phyloP scores from a whole-genome alignment of 1,140 invertebrate species.

The Dendrolimus kikuchii region DNA sequence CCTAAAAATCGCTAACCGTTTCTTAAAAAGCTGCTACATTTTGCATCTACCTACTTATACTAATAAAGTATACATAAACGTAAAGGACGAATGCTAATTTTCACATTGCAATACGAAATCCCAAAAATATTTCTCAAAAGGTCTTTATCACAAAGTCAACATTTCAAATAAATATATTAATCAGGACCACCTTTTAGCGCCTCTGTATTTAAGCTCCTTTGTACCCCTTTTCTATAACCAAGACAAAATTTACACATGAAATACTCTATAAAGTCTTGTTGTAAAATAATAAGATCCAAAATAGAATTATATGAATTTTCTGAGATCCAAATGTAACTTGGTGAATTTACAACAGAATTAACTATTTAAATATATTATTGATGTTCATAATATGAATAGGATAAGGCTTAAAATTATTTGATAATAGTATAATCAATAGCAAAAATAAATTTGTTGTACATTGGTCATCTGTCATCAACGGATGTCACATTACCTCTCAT shows the following conservation, averaged over 20 bases:
- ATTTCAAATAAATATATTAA: slow-evolving; percentile 30
- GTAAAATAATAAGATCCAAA: no score
- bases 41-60: slow-evolving; percentile 7
- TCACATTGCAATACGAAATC: slow-evolving; percentile 20
- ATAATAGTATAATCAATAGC: neutral
- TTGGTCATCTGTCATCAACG: slow-evolving; percentile 58
- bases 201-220: slow-evolving; percentile 50
- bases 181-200: slow-evolving; percentile 55
- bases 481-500: slow-evolving; percentile 53
- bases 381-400: no score
- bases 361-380: no score
- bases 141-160: slow-evolving; percentile 35
- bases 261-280: no score
- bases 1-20: slow-evolving; percentile 1
- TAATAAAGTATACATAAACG: slow-evolving; percentile 1
- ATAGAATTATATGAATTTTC: no score
- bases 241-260: slow-evolving; percentile 16
- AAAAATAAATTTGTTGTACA: neutral
- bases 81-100: slow-evolving; percentile 22
- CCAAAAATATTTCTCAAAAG: slow-evolving; percentile 15
- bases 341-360: no score
- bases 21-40: no score
- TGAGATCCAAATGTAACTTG: no score
- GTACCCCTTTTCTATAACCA: slow-evolving; percentile 27
- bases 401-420: slow-evolving; percentile 1